Evolutionary conservation across 2,113 vertebrate species (phyloP), one percentile per base, ranked within the genome.

Genomic region (Ceyx cyanopectus): DNA sequence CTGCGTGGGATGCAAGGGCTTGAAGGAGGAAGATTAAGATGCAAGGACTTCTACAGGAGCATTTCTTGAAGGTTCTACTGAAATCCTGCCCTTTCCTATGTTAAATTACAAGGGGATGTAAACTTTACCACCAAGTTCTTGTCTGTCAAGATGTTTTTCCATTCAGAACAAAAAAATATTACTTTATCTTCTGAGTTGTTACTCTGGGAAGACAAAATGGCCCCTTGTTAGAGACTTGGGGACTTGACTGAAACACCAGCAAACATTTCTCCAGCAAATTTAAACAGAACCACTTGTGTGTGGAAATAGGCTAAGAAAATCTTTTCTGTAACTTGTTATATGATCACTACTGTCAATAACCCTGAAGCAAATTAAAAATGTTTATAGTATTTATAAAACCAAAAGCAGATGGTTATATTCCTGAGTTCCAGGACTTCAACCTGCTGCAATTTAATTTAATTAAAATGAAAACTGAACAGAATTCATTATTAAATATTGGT

Each of bases 401-500:
- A 96, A 97, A 97, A 86, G 81, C 50, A 46, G 94, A 95, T 95
- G 92, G 95, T 91, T 97, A 81, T 87, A 96, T 95, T 97, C 73
- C 94, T 96, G 92, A 96, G 84, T 95, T 97, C 68, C 40, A 97
- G 83, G 75, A 95, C 72, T 97, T 90, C 82, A 94, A 96, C 95
- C 69, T 69, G 30, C 86, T 94, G 85, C 87, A 96, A 90, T 96
- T 96, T 97, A 96, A 96, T 95, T 95, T 93, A 97, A 98, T 97
- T 97, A 93, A 97, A 97, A 96, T 87, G 78, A 96, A 97, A 95
- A 95, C 62, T 27, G 73, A 93, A 95, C 67, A 94, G 95, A 97
- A 97, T 94, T 77, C 79, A 85, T 96, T 97, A 96, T 95, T 96
- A 96, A 87, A 90, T 96, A 96, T 92, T 97, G 95, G 91, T 97